Evolutionary conservation across 2,888 invertebrate genomes (phyloP), one percentile per base, ranked within the genome.

Genomic region (Eristalinus sepulchralis): DNA sequence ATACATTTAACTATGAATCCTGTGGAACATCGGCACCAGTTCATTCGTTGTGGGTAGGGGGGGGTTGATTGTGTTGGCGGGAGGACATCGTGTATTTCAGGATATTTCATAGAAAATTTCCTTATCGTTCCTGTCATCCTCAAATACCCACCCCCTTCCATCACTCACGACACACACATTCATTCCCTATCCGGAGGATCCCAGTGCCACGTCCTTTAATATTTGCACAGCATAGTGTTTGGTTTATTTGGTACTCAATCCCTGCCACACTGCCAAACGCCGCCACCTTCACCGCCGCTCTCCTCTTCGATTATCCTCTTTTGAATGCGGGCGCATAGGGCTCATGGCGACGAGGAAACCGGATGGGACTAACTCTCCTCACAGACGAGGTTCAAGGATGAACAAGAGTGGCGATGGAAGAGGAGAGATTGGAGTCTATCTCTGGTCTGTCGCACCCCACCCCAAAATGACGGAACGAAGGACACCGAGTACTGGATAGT

Each of bases 181-280:
- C 33, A 27, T 27, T 24, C 5, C 33, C 4, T 27, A 59, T 63
- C 10, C 10, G 33, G 20, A 36, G 72, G 72, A 77, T 78, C 78
- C 82, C 73, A 17, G 70, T 70, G 78, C 73, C 73, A 82, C 82
- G 85, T 86, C 82, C 82, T 78, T 82, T 86, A 86, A 86, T 86
- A 86, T 82, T 86, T 86, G 85, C 85, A 82, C 73, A 86, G 78
- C 77, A 86, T 63, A 79, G 83, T 83, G 78, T 83, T 82, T 75
- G 86, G 83, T 82, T 86, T 83, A 75, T 86, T 83, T 83, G 73
- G 78, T 86, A 83, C 86, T 83, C 83, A 83, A 83, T 86, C 79
- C 47, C 59, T 83, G 86, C 78, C 83, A 83, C 86, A 86, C 71
- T 83, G 75, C 78, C 73, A 83, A 66, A 67, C 62, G 68, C 39